Evolutionary conservation across 2,113 vertebrate species (phyloP).

Genomic region (Spea bombifrons): DNA sequence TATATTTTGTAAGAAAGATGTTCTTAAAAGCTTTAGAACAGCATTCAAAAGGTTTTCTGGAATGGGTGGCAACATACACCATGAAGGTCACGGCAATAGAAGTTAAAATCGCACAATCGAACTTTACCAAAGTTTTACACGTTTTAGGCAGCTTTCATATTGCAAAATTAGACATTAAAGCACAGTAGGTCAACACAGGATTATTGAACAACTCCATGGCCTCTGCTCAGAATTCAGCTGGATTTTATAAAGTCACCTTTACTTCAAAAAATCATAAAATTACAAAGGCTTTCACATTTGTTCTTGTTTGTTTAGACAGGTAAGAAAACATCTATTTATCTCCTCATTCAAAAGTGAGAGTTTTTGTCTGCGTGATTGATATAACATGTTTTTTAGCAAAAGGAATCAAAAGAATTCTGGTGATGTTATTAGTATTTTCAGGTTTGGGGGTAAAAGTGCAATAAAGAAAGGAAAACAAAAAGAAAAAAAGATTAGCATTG

Average conservation of each 20-base stretch:
- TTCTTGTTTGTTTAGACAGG: background rate
- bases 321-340: background rate
- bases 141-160: conserved; percentile 15
- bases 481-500: no score
- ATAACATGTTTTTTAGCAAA: no score
- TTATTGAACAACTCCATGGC: conserved; percentile 7
- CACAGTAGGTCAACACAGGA: conserved; percentile 6
- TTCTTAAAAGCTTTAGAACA: background rate
- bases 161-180: conserved; percentile 31
- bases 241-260: background rate
- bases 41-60: conserved; percentile 14
- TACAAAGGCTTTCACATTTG: background rate
- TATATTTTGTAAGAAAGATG: background rate
- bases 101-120: conserved; percentile 23
- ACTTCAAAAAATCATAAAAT: background rate
- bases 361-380: no score
- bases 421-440: no score
- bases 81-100: conserved; percentile 43
- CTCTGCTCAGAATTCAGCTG: conserved; percentile 3
- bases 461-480: no score
- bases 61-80: conserved; percentile 46
- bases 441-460: no score
- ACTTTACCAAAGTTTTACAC: conserved; percentile 18
- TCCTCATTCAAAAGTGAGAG: no score
- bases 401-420: no score